Evolutionary conservation across 35 echinoderm and acorn worm genomes (phyloP), one percentile per base, ranked within the genome.

Genomic region (Chiridota heheva): DNA sequence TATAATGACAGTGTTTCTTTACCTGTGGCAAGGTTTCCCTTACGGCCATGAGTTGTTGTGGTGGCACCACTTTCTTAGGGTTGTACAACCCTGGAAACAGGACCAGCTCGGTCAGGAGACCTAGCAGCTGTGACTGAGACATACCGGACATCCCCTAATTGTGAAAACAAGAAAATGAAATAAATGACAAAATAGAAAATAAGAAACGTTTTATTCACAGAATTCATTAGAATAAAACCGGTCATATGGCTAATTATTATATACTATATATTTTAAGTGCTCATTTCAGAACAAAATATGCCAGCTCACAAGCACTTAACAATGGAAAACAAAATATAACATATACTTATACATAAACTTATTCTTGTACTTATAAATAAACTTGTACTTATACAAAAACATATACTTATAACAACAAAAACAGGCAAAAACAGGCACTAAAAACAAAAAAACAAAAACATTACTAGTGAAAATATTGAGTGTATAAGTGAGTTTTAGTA

Each of bases 11-110:
- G 20, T 22, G 70, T 44, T 2, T 74, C n/a, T 70, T 86, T 71
- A 96, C 92, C 70, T 72, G 69, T 57, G 89, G 85, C 25, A 96
- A 55, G 15, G 83, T 90, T 28, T 96, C 92, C 32, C 78, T 78
- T 53, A 96, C 78, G 29, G 92, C 82, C 42, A 51, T 80, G 12
- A 86, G 77, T 64, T 85, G 75, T 12, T 80, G 39, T 46, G 82
- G 26, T 87, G 92, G 78, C 5, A 96, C 69, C 29, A 74, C 65
- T 70, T 96, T 96, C 75, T 96, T 82, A n/a, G 82, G 69, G 44
- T 96, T 96, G 72, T 80, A 96, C 7, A 90, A 30, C 3, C 42
- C 82, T 49, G 88, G 92, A 37, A 83, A 83, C 10, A 96, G 83
- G 5, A 96, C 48, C 24, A 90, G 61, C 60, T 96, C 92, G n/a